These are phyloP conservation scores for Eublepharis macularius DNA, from an alignment of 2,113 vertebrate genomes.

Conservation along the genomic window DNA sequence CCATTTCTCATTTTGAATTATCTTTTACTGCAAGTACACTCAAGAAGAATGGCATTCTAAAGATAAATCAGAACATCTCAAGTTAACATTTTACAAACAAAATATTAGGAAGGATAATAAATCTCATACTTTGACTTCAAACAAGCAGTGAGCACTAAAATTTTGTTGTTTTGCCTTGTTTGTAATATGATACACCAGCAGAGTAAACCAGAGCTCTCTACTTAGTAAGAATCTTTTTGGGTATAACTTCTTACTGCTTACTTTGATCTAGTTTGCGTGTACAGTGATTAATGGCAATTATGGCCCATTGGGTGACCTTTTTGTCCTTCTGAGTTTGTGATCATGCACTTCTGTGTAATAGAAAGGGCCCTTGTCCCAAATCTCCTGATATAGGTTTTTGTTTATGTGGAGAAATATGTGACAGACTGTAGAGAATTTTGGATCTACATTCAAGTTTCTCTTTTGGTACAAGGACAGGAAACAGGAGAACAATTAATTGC, in stretches of 20 bases:
- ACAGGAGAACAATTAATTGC: too few relatives aligned
- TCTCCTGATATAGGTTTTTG: not conserved
- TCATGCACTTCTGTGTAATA: not conserved
- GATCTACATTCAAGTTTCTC: too few relatives aligned
- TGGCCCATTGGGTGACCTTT: too few relatives aligned
- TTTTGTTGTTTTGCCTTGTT: not conserved
- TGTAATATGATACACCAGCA: not conserved
- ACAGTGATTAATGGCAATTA: not conserved
- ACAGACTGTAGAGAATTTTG: too few relatives aligned
- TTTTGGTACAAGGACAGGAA: too few relatives aligned
- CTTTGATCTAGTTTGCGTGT: not conserved
- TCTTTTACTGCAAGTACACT: constrained; percentile 4
- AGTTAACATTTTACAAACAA: constrained; percentile 6
- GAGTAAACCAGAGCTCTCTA: not conserved
- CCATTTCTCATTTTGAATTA: constrained; percentile 23
- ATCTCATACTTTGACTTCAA: not conserved
- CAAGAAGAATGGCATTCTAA: not conserved
- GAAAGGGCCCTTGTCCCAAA: not conserved
- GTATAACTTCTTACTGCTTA: not conserved
- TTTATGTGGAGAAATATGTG: too few relatives aligned
- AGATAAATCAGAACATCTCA: constrained; percentile 13
- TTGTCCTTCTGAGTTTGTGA: not conserved
- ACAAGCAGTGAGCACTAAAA: not conserved
- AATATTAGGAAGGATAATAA: constrained; percentile 17
- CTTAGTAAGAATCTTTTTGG: not conserved